Base-by-base conservation (phyloP, 1,140 invertebrate species). In the Anoplophora glabripennis region DNA sequence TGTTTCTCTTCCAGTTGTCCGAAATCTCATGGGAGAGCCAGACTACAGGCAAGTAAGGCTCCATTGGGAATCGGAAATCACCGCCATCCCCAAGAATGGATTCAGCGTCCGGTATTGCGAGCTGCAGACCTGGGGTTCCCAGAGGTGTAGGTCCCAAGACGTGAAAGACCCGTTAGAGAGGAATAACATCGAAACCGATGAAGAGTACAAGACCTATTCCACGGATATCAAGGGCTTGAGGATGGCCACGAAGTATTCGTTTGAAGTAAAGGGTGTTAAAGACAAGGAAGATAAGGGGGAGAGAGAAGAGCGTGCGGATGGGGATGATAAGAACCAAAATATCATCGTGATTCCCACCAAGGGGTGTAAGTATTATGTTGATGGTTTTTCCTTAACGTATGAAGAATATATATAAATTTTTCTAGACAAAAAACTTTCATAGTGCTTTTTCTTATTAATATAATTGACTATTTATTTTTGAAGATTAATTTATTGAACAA, bases 221-320 rank as follows among this genome's bases (percentile, higher is more conserved):
- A 77, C 82, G 0, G 79, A 81, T 7, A 80, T 88, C 38, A 79
- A 79, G 10, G 86, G 86, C 47, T 73, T 88, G 35, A 75, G 85
- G 10, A 90, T 90, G 88, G 83, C 88, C 14, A 90, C 89, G 12
- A 89, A 86, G 38, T 91, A 91, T 70, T 86, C 86, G 8, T 86
- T 91, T 63, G 84, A 88, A 75, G 85, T 91, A 12, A 76, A 80
- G 14, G 82, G 85, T 0, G 65, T 63, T 10, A 66, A 76, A 37
- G 78, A 77, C 57, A 75, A 28, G 63, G 63, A 41, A 54, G 69
- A 66, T 47, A 66, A 64, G 38, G 71, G 71, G 64, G 67, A 71
- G 55, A 61, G 57, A 46, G 65, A 57, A 57, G 71, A 76, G 71
- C 59, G 77, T 70, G 59, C 67, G 1, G 63, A 65, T 35, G 58